Evolutionary conservation across 2,888 invertebrate genomes (phyloP), one percentile per base, ranked within the genome.

Genomic region (Aelia acuminata): DNA sequence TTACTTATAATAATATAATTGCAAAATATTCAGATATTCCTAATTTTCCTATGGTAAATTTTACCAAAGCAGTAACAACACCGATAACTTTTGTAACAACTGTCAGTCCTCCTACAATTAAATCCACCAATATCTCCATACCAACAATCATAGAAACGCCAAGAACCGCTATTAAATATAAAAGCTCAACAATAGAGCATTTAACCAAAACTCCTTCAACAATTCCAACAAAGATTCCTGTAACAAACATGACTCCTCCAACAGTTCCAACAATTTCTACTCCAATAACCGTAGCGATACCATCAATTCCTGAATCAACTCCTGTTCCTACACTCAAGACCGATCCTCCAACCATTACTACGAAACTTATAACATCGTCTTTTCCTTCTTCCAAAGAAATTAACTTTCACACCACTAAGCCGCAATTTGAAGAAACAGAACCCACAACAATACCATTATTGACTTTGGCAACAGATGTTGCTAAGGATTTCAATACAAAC

Each of bases 91-190:
- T 84, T 3, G 80, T 80, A 31, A 57, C 57, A 43, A 48, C 5
- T 5, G 39, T 84, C 48, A 35, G 88, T 13, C n/a, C 49, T 10
- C n/a, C 88, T 50, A 63, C 88, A n/a, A 53, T 84, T 5, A 3
- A n/a, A n/a, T 13, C 80, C n/a, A n/a, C 13, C 4, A 43, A 0
- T n/a, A 35, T 1, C 1, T 11, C 80, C 13, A 13, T 43, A 47
- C 43, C 22, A n/a, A n/a, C n/a, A n/a, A n/a, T n/a, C n/a, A n/a
- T n/a, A n/a, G n/a, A n/a, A n/a, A n/a, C n/a, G n/a, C n/a, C n/a
- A n/a, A n/a, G n/a, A n/a, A n/a, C n/a, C n/a, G n/a, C n/a, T n/a
- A n/a, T n/a, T n/a, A n/a, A n/a, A n/a, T n/a, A n/a, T n/a, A n/a
- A n/a, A n/a, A n/a, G n/a, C n/a, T n/a, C n/a, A n/a, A n/a, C n/a